Percentiles rank a stretch among this genome's conserved stretches.
Conservation (phyloP, 2,888 invertebrate genomes). For the Drosophila mimetica region DNA sequence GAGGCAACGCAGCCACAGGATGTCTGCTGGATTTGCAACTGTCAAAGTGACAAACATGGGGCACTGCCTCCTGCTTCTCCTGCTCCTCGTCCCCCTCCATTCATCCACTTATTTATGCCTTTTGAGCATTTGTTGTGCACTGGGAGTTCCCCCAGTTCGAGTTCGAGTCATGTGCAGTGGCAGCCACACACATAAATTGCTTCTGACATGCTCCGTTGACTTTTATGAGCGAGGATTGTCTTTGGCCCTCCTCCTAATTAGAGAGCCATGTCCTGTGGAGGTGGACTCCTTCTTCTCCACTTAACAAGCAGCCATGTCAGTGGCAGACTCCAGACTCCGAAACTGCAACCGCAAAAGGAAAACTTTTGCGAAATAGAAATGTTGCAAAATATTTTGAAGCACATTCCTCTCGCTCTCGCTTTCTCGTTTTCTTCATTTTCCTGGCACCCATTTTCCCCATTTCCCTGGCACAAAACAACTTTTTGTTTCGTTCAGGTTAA, state of each 20-base stretch:
- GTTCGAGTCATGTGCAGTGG: constrained; percentile 24
- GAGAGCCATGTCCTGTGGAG: constrained; percentile 26
- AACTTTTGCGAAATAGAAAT: constrained; percentile 49
- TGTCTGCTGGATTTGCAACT: constrained; percentile 69
- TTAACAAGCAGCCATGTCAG: constrained; percentile 52
- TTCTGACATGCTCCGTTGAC: constrained; percentile 75
- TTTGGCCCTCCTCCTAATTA: constrained; percentile 52
- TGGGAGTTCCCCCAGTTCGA: not conserved
- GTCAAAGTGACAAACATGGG: constrained; percentile 74
- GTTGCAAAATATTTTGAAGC: constrained; percentile 55
- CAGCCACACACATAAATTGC: constrained; percentile 71
- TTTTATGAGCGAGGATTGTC: constrained; percentile 72
- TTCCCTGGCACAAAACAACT: constrained; percentile 46
- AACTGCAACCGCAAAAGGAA: constrained; percentile 34
- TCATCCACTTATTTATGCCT: constrained; percentile 63
- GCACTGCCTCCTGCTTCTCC: constrained; percentile 36
- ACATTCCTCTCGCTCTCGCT: constrained; percentile 25
- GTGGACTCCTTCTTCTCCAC: constrained; percentile 28
- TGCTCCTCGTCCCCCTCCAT: too few species aligned
- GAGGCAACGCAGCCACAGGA: constrained; percentile 16
- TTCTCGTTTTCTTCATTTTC: constrained; percentile 5
- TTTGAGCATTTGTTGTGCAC: constrained; percentile 62
- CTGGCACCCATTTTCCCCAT: not conserved
- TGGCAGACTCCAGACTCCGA: constrained; percentile 34
- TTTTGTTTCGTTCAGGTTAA: constrained; percentile 77